Conservation (phyloP, 2,888 invertebrate species). For the Clostera curtula region DNA sequence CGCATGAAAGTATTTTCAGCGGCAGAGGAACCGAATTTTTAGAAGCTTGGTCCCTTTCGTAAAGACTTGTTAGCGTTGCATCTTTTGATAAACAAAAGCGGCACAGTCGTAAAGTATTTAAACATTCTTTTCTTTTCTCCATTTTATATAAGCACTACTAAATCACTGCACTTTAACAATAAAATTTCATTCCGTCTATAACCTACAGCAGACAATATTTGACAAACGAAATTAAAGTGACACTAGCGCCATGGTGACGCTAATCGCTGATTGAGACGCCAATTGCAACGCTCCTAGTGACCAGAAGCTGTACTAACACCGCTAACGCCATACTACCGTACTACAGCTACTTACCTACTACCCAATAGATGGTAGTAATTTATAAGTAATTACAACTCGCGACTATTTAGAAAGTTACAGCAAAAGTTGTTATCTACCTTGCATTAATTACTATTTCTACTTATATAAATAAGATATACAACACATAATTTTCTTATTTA, state of each 20-base stretch:
- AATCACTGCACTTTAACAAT: conserved; percentile 19
- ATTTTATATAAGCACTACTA: conserved; percentile 41
- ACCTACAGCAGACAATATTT: conserved; percentile 33
- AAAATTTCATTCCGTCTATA: conserved; percentile 35
- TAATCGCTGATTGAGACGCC: conserved; percentile 22
- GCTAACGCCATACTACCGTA: conserved; percentile 6
- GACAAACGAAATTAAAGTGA: conserved; percentile 20
- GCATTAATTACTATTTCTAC: no score
- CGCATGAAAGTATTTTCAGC: conserved; percentile 85
- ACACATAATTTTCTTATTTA: no score
- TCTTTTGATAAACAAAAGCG: conserved; percentile 83
- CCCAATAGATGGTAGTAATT: conserved; percentile 26
- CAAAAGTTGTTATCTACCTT: no score
- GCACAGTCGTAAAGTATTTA: conserved; percentile 80
- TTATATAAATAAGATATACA: no score
- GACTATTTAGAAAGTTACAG: no score
- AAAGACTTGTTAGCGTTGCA: conserved; percentile 78
- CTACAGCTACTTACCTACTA: conserved; percentile 12
- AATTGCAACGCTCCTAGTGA: conserved; percentile 23
- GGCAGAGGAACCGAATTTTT: conserved; percentile 79
- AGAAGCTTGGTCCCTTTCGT: conserved; percentile 70
- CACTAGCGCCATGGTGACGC: conserved; percentile 37
- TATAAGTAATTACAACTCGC: no score
- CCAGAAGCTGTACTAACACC: conserved; percentile 12
- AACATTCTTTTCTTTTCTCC: conserved; percentile 76